These are phyloP conservation scores for Centropristis striata DNA, from an alignment of 2,113 vertebrate species.

Conservation along the genomic window DNA sequence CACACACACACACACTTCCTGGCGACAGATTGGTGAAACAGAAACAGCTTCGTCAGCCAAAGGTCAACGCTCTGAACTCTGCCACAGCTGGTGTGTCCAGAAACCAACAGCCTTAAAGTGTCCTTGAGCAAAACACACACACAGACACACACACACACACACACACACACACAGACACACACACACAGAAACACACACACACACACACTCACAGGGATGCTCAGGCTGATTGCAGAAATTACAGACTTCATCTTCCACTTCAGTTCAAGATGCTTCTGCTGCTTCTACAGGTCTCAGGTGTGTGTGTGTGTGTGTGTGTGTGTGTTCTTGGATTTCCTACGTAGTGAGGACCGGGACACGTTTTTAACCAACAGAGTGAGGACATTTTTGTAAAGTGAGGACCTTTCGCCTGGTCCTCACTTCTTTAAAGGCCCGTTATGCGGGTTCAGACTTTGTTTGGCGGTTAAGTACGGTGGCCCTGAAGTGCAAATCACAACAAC, in stretches of 20 bases:
- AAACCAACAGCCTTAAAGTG: constrained; percentile 27
- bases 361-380: too few relatives aligned
- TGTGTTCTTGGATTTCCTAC: too few relatives aligned
- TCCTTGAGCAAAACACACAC: constrained; percentile 42
- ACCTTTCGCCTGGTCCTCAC: too few relatives aligned
- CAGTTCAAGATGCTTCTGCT: constrained; percentile 6
- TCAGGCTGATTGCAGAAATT: not conserved
- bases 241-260: not conserved
- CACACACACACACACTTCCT: constrained; percentile 16
- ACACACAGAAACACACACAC: constrained; percentile 3
- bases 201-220: not conserved
- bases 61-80: constrained; percentile 31
- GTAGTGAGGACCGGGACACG: too few relatives aligned
- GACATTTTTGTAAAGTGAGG: too few relatives aligned
- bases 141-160: not conserved
- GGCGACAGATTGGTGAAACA: constrained; percentile 4
- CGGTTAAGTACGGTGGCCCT: too few relatives aligned
- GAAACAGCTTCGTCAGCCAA: constrained; percentile 25
- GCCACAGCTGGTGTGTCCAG: constrained; percentile 23
- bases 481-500: too few relatives aligned
- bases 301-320: not conserved
- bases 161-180: constrained; percentile 1
- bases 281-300: not conserved
- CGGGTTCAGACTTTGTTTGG: too few relatives aligned
- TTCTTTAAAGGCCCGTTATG: too few relatives aligned